Base-by-base conservation (phyloP, 2,113 vertebrate species). In the Regulus satrapa region DNA sequence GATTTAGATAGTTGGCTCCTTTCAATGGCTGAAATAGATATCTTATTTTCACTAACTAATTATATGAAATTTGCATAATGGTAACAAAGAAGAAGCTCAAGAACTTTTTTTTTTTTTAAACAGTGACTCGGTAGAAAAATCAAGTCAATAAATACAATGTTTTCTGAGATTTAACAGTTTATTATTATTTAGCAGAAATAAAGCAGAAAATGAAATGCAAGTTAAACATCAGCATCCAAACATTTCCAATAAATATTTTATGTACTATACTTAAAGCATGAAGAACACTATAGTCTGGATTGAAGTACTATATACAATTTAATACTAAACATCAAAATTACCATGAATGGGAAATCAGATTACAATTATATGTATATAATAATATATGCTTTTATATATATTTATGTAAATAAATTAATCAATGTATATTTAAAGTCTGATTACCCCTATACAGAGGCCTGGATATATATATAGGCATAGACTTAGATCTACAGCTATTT, bases 31-130 rank as follows among this genome's bases (percentile, higher is more conserved):
- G 69, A 86, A 89, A 73, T 31, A 48, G 61, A 51, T 88, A 88
- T 66, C 58, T 82, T 87, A 56, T 58, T 94, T 96, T 78, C 51
- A 79, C 51, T 94, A 26, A 43, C 41, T 92, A 94, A 89, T 93
- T 87, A 82, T 58, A 87, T 28, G 4, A 91, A 84, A 92, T 88
- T 85, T 91, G 28, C 54, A 93, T 94, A 92, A 85, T 5, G 18
- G 54, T 93, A 85, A 82, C 71, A 89, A 85, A 88, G 52, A 54
- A 41, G 32, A 72, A 85, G 58, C 12, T 72, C 10, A 40, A 43
- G 14, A 62, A 4, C n/a, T n/a, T 83, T 2, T 29, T 56, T 15
- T 29, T 64, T 64, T 78, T 74, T 93, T 13, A 28, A 67, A 38
- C 6, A 62, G 5, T 56, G 55, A 74, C 10, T 86, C 7, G 4